Conservation (phyloP, 2,113 vertebrate genomes). For the Ageneiosus marmoratus region DNA sequence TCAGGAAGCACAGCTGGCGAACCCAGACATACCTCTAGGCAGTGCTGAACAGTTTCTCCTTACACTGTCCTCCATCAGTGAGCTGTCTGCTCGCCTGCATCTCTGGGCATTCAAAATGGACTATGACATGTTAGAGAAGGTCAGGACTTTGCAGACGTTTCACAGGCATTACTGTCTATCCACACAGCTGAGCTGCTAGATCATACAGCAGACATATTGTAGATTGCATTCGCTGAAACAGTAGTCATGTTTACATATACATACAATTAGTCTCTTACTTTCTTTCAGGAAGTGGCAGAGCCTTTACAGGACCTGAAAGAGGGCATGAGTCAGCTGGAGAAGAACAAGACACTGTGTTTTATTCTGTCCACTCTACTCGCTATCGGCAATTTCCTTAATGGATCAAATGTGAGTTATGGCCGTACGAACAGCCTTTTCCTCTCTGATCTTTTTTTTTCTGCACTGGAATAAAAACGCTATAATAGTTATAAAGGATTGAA, state of each 20-base stretch:
- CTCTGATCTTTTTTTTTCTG: conserved; percentile 22
- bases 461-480: conserved; percentile 55
- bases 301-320: conserved; percentile 96
- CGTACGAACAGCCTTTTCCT: neutral
- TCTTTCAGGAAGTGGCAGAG: conserved; percentile 89
- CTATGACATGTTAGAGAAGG: conserved; percentile 95
- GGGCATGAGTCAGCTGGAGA: conserved; percentile 97
- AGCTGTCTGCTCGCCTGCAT: conserved; percentile 92
- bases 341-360: conserved; percentile 90
- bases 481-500: conserved; percentile 53
- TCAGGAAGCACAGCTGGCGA: conserved; percentile 92
- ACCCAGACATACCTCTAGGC: conserved; percentile 88
- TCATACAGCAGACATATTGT: neutral
- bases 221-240: neutral
- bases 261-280: conserved; percentile 4
- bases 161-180: neutral
- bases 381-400: conserved; percentile 97
- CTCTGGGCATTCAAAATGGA: conserved; percentile 99
- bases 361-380: conserved; percentile 93
- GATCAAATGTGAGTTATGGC: conserved; percentile 85
- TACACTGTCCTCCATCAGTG: conserved; percentile 92
- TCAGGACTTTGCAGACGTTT: conserved; percentile 56
- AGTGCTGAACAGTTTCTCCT: conserved; percentile 95
- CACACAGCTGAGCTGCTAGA: neutral
- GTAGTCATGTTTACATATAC: neutral